Base-by-base conservation (phyloP, 2,888 invertebrate genomes). In the Clostera curtula region DNA sequence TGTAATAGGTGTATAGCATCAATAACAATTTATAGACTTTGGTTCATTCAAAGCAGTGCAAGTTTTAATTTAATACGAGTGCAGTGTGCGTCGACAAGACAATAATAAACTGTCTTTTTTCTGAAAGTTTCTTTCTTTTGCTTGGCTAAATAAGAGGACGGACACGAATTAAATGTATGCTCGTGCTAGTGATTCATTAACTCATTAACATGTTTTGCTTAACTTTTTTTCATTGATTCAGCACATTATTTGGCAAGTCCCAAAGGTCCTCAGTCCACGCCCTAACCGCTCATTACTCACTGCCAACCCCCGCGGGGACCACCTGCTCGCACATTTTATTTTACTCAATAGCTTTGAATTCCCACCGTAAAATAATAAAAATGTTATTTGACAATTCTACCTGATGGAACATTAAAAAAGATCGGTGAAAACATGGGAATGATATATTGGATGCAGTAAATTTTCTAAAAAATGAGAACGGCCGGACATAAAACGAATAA, bases 201-300 rank as follows among this genome's bases (percentile, higher is more conserved):
- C n/a, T n/a, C 10, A 19, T 19, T 1, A 31, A 43, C 27, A 31
- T 43, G 27, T 39, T 36, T 18, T 24, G 26, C 25, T 39, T 30
- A 21, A 12, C 27, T 31, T 34, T 41, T 36, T 47, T 39, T 34
- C 32, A 28, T 40, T 43, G 42, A 51, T 27, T 49, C 33, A 41
- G 50, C 46, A 45, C 49, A 50, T 53, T 46, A 49, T 52, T 42
- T 49, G 34, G 40, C 24, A 29, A 31, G 43, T 46, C 57, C 56
- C 59, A 25, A 24, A 39, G 43, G 61, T 41, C 32, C 30, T 37
- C 57, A 63, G 56, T 67, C 65, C 54, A 49, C 59, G 49, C 56
- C 34, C 50, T 56, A 54, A 60, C 66, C 69, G 56, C 64, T 67
- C 68, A 65, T 70, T 71, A 67, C 58, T 67, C 64, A 62, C 48